A percentile compares a stretch with the other conserved stretches of the same genome.
Conservation (phyloP, 2,888 invertebrate species). For the Arge pagana region DNA sequence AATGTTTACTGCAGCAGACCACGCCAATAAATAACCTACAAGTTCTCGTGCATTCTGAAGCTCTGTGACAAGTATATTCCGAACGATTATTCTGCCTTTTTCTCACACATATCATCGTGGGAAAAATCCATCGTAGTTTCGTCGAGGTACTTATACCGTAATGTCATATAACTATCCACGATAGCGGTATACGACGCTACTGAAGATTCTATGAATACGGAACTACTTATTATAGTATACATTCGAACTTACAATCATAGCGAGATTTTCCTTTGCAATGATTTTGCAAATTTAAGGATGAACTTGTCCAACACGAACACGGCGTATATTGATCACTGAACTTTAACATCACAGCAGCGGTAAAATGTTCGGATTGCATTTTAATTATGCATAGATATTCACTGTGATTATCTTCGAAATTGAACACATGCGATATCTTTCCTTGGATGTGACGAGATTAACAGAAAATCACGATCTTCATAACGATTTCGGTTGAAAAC, state of each 20-base stretch:
- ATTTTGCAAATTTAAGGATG: not conserved
- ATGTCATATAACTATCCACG: too few species aligned
- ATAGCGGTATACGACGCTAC: too few species aligned
- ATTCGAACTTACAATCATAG: constrained; percentile 10
- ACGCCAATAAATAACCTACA: too few species aligned
- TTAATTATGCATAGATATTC: constrained; percentile 5
- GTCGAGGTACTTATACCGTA: too few species aligned
- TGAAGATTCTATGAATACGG: too few species aligned
- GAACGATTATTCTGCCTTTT: too few species aligned
- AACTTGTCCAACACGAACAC: constrained; percentile 12
- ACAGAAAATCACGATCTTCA: not conserved
- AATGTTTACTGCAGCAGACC: too few species aligned
- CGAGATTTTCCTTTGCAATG: constrained; percentile 6
- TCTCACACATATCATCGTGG: too few species aligned
- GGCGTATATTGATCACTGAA: constrained; percentile 6
- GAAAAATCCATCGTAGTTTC: too few species aligned
- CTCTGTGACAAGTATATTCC: too few species aligned
- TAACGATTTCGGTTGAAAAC: not conserved
- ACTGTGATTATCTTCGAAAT: constrained; percentile 4
- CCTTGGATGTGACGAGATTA: not conserved
- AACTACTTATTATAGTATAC: too few species aligned
- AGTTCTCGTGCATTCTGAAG: too few species aligned
- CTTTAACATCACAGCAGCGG: constrained; percentile 1
- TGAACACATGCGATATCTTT: not conserved
- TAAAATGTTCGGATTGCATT: constrained; percentile 8